These are phyloP conservation scores for Lordiphosa clarofinis DNA, from an alignment of 1,140 invertebrate species.

Conservation along the genomic window DNA sequence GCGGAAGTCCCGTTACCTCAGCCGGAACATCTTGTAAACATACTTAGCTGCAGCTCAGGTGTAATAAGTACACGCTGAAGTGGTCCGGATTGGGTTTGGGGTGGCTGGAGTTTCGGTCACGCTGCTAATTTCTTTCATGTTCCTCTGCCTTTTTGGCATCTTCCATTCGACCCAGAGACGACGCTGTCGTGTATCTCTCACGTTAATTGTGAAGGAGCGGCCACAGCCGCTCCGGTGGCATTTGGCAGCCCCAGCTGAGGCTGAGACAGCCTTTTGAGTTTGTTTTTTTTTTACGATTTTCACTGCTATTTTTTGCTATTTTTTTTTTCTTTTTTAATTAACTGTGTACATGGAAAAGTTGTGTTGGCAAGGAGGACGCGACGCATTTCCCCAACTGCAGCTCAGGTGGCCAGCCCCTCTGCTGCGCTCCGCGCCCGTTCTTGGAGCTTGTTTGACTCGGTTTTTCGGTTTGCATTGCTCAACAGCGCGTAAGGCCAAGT, in stretches of 20 bases:
- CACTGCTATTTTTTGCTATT: conserved; percentile 6
- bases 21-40: conserved; percentile 72
- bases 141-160: conserved; percentile 23
- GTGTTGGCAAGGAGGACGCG: conserved; percentile 47
- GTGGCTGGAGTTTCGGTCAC: conserved; percentile 44
- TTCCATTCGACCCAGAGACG: conserved; percentile 1
- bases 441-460: conserved; percentile 40
- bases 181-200: conserved; percentile 61
- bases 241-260: neutral
- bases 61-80: conserved; percentile 72
- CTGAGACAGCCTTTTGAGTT: neutral
- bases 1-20: conserved; percentile 28
- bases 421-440: neutral
- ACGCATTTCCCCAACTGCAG: conserved; percentile 25
- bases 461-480: conserved; percentile 74
- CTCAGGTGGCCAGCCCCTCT: neutral
- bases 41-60: conserved; percentile 76
- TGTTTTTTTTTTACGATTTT: conserved; percentile 35
- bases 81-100: conserved; percentile 20
- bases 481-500: conserved; percentile 78
- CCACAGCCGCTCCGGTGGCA: neutral
- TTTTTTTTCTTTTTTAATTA: conserved; percentile 59
- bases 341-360: conserved; percentile 62
- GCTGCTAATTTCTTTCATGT: conserved; percentile 75
- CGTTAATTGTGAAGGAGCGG: conserved; percentile 49